Evolutionary conservation across 2,797 vertebrate genomes (phyloP), one percentile per base, ranked within the genome.

Genomic region (Semotilus atromaculatus): DNA sequence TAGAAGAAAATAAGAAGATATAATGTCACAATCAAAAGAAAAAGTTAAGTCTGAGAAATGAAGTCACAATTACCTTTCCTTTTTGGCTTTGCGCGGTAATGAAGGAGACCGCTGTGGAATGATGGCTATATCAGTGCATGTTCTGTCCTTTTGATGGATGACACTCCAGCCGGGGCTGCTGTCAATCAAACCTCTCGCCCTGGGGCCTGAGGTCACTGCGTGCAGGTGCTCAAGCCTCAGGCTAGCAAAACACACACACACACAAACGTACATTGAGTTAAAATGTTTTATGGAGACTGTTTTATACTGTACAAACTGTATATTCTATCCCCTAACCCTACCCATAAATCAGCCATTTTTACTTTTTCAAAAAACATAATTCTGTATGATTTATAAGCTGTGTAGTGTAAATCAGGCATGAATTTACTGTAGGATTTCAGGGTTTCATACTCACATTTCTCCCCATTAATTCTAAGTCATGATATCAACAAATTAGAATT

Each of bases 221-320:
- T 86, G 80, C 89, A 89, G 90, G 89, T 91, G 89, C 87, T 84
- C 18, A 10, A 34, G 83, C 86, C 80, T 83, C 89, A 83, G 88
- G 90, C 80, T 88, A 86, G 84, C 89, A 90, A 89, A 90, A 84
- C 43, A 62, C 90, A 92, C 93, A 94, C 21, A 74, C 45, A 74
- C 45, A 31, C 16, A n/a, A n/a, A n/a, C n/a, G n/a, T n/a, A n/a
- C n/a, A 0, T 11, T 11, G 40, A 1, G 40, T 11, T 43, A 11
- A 43, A 43, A 43, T 43, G 43, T 43, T 43, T 43, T 43, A 43
- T 43, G 11, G 11, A 43, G 43, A 45, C 11, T 43, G 11, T 45
- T 45, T 45, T 45, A 45, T 45, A 45, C 11, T 45, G 43, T 45
- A 45, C 43, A 45, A 45, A 14, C 11, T 45, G 43, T 14, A 45